Evolutionary conservation across 92 coral and sea anemone genomes (phyloP).

Genomic region (Chrysogorgia sp.): DNA sequence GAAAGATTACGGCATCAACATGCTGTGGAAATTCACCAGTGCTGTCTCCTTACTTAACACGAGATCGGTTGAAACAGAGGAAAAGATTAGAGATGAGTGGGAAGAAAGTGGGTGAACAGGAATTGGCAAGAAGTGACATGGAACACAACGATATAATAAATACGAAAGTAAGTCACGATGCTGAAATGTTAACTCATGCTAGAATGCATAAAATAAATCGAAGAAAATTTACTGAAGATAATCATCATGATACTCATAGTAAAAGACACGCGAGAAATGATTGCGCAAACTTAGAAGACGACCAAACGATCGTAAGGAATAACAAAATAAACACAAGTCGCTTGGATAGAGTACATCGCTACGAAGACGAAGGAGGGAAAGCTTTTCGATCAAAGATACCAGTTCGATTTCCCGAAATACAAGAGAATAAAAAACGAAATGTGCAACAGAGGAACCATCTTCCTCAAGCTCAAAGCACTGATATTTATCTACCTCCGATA

Average conservation of each 20-base stretch:
- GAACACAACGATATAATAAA: background rate
- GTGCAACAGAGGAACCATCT: background rate
- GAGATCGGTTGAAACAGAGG: background rate
- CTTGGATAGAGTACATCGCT: background rate
- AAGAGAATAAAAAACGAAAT: constrained; percentile 16
- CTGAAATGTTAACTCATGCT: constrained; percentile 21
- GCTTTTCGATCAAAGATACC: constrained; percentile 34
- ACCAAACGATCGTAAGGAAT: background rate
- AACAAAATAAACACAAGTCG: background rate
- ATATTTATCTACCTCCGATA: constrained; percentile 14
- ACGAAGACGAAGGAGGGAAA: constrained; percentile 8
- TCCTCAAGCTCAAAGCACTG: background rate
- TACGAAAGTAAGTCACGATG: background rate
- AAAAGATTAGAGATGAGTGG: background rate
- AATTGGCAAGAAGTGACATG: background rate
- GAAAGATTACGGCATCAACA: background rate
- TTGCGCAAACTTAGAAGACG: background rate
- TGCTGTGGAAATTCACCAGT: background rate
- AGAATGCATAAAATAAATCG: constrained; percentile 24
- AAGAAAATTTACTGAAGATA: constrained; percentile 27
- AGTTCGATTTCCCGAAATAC: constrained; percentile 34
- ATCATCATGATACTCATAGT: background rate
- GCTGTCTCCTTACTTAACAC: background rate
- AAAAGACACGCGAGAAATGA: constrained; percentile 25
- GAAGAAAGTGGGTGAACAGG: background rate